These are phyloP conservation scores for Schizothorax lantsangensis DNA, from an alignment of 2,797 vertebrate genomes.

Conservation along the genomic window DNA sequence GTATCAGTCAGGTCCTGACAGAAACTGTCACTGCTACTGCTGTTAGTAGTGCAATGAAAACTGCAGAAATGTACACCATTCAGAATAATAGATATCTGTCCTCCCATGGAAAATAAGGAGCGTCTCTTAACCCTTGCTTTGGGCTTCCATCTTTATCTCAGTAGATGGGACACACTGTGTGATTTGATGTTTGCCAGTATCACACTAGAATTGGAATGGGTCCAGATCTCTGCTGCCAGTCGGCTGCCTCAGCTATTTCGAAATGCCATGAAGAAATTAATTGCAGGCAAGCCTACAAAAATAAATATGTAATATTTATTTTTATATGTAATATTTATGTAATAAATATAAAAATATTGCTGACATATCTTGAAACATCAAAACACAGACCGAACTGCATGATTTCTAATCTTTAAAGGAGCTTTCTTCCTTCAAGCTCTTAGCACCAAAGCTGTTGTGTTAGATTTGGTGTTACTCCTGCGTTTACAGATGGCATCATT, in stretches of 20 bases:
- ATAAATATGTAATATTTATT: not conserved
- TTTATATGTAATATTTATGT: too few relatives aligned
- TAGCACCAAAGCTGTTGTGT: constrained; percentile 45
- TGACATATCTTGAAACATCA: not conserved
- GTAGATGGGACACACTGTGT: not conserved
- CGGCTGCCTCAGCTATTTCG: not conserved
- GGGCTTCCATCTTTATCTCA: not conserved
- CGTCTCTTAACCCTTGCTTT: not conserved
- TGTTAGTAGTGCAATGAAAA: not conserved
- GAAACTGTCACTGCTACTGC: not conserved
- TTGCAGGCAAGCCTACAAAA: not conserved
- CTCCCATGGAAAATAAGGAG: not conserved
- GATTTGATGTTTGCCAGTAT: constrained; percentile 10
- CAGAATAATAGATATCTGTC: not conserved
- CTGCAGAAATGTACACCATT: not conserved
- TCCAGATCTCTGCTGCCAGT: not conserved
- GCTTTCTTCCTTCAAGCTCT: constrained; percentile 31
- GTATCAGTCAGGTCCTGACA: not conserved
- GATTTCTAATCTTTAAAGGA: constrained; percentile 7
- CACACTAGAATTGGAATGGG: not conserved
- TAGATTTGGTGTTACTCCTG: constrained; percentile 57
- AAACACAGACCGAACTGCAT: not conserved
- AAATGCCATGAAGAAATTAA: not conserved
- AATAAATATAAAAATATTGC: not conserved
- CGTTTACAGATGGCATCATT: constrained; percentile 62